Percentiles rank a stretch among this genome's conserved stretches.
These are phyloP conservation scores for Otolemur garnettii DNA, from an alignment of 2,113 vertebrate species.

Conservation along the genomic window DNA sequence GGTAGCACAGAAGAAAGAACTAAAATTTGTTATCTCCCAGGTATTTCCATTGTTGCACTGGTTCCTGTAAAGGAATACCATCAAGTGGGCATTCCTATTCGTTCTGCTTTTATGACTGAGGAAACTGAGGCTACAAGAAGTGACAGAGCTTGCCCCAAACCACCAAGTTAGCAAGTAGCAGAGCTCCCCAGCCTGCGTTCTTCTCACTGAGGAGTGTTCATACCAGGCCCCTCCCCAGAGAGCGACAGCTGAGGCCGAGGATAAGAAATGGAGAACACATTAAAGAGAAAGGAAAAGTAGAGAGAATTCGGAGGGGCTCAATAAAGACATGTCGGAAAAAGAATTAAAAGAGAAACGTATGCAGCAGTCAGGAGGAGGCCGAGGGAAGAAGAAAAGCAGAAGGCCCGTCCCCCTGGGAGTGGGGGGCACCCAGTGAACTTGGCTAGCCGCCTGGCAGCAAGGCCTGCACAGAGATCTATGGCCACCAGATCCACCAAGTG, in stretches of 20 bases:
- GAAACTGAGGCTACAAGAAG: constrained; percentile 13
- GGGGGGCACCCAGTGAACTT: constrained; percentile 15
- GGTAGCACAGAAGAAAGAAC: neutral
- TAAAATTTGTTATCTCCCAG: neutral
- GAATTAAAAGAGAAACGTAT: constrained; percentile 55
- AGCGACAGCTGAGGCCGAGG: neutral
- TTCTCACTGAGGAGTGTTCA: neutral
- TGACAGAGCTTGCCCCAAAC: neutral
- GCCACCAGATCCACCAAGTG: constrained; percentile 64
- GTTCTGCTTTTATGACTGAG: neutral
- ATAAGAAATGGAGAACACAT: constrained; percentile 62
- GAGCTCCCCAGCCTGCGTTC: neutral
- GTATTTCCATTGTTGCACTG: neutral
- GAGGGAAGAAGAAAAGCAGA: constrained; percentile 69
- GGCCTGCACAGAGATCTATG: constrained; percentile 20
- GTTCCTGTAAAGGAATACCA: neutral
- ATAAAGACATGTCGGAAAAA: constrained; percentile 67
- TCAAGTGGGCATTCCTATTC: neutral
- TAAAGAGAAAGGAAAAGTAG: constrained; percentile 23
- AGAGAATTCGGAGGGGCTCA: constrained; percentile 29
- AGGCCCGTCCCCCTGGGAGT: neutral
- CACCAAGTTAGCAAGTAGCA: neutral
- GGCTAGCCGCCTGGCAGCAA: constrained; percentile 69
- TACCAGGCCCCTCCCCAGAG: neutral
- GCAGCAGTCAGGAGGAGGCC: constrained; percentile 39